These are phyloP conservation scores for Glareola pratincola DNA, from an alignment of 2,113 vertebrate species.

Conservation along the genomic window DNA sequence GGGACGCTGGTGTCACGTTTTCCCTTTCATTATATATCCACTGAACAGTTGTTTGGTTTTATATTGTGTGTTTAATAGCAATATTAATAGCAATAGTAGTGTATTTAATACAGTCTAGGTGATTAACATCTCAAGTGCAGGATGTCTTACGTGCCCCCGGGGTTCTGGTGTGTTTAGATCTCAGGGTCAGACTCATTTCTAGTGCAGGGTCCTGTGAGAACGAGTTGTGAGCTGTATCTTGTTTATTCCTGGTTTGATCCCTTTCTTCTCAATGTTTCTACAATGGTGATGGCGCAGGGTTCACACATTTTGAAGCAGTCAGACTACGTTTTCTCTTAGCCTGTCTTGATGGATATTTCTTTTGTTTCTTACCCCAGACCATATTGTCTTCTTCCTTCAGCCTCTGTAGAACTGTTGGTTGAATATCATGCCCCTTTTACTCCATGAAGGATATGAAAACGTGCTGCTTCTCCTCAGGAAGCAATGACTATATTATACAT, in stretches of 20 bases:
- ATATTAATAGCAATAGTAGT: not conserved
- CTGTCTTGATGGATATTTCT: not conserved
- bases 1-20: not conserved
- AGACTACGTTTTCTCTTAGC: not conserved
- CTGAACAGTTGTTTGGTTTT: not conserved
- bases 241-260: not conserved
- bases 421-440: conserved; percentile 25
- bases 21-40: not conserved
- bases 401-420: not conserved
- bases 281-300: not conserved
- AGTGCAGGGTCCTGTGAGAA: not conserved
- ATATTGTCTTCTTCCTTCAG: not conserved
- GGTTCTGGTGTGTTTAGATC: not conserved
- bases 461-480: conserved; percentile 33
- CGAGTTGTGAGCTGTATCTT: not conserved
- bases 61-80: not conserved
- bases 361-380: not conserved
- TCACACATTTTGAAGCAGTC: not conserved
- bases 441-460: conserved; percentile 17
- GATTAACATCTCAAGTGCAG: not conserved
- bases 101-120: not conserved
- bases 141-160: not conserved
- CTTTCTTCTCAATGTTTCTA: not conserved
- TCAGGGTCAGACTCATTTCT: not conserved
- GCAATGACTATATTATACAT: conserved; percentile 19